phyloP scores from a whole-genome alignment of 2,797 vertebrate genomes.

The Bucorvus abyssinicus region DNA sequence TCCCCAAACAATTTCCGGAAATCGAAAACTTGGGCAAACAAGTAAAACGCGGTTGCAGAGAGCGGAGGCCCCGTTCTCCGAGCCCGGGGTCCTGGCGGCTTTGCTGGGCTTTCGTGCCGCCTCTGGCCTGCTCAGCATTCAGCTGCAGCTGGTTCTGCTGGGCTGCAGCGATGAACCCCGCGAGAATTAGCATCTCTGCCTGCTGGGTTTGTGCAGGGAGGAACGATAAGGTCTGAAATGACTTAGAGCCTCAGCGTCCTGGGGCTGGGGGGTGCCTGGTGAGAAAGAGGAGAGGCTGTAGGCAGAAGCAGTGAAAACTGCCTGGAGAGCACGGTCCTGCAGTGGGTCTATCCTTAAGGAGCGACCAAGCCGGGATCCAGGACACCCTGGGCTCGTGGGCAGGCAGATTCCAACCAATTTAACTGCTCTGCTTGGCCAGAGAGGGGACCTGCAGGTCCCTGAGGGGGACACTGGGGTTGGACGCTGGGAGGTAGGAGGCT shows the following conservation, averaged over 20 bases:
- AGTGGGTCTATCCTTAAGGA: background rate
- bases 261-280: fast-evolving
- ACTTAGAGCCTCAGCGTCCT: no score
- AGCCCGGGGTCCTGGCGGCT: no score
- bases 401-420: background rate
- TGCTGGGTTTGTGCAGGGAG: no score
- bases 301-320: background rate
- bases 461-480: background rate
- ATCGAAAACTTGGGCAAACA: background rate
- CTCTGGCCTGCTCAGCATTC: no score
- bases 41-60: background rate
- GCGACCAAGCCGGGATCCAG: background rate
- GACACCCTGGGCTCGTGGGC: background rate
- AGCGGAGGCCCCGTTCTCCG: background rate
- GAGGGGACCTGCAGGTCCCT: background rate
- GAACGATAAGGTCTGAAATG: no score
- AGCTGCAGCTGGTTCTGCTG: no score
- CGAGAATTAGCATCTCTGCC: no score
- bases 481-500: background rate
- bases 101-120: no score
- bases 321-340: background rate
- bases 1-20: background rate
- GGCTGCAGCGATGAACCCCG: no score
- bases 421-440: fast-evolving
- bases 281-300: background rate